Base-by-base conservation (phyloP, 92 coral and sea anemone species). In the Zoanthus sansibaricus region DNA sequence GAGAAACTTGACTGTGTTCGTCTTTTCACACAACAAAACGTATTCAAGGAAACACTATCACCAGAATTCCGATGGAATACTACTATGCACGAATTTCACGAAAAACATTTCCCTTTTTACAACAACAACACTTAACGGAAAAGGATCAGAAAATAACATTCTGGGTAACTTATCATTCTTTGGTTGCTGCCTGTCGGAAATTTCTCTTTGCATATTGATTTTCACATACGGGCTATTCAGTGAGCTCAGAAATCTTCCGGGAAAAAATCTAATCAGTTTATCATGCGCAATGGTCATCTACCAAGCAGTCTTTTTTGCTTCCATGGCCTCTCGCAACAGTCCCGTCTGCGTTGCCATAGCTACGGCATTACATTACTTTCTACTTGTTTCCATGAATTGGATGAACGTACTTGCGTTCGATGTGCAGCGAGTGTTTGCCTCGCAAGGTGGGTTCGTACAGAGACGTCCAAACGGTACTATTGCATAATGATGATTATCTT, bases 401-500 rank as follows among this genome's bases (percentile, higher is more conserved):
- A 79, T 79, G 83, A 79, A 79, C 54, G 72, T 79, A 15, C 83
- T 79, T 9, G 83, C 83, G 3, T 79, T 79, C 17, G 83, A 79
- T 51, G 56, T 79, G 33, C 37, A 67, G 33, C 71, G 83, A 17
- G 83, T 78, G 54, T 78, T 78, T 61, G 72, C 83, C 51, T 61
- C 83, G 32, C 20, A 78, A 78, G 83, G 83, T 78, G 66, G 45
- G 72, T 17, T 17, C n/a, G 8, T 10, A 8, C 5, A 42, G 32
- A 66, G 18, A 66, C 9, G 9, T 7, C 18, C 31, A 66, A 6
- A 20, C 6, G 11, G 12, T 66, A 66, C 17, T n/a, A 6, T 5
- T 25, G 31, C n/a, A 18, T 62, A 15, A 16, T 15, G 69, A 37
- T 37, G 4, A 37, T 37, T 37, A 37, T 37, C 0, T 37, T 37